phyloP scores from a whole-genome alignment of 2,113 vertebrate species.

The Physeter macrocephalus region DNA sequence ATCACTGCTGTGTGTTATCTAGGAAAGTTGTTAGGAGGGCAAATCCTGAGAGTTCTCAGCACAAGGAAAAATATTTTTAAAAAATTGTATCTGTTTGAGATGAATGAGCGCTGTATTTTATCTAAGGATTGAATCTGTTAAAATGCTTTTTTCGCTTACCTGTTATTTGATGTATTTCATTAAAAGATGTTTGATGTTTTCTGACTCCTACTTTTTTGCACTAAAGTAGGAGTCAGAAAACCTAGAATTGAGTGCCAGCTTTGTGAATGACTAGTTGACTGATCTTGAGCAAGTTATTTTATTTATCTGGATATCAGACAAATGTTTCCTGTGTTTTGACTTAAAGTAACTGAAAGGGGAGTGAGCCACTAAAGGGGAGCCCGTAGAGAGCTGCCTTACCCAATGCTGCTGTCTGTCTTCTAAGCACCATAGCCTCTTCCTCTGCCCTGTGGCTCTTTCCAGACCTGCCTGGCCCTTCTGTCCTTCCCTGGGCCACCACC shows the following conservation, averaged over 20 bases:
- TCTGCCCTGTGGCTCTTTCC: accelerated
- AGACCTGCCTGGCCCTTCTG: neutral
- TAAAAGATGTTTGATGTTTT: neutral
- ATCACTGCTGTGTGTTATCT: neutral
- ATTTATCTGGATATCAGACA: neutral
- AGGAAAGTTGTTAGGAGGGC: neutral
- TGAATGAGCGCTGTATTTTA: neutral
- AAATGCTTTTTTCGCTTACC: neutral
- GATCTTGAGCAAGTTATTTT: neutral
- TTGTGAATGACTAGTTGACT: neutral
- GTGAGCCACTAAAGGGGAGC: neutral
- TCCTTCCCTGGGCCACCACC: neutral
- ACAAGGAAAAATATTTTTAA: neutral
- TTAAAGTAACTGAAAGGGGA: neutral
- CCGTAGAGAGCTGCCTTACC: neutral
- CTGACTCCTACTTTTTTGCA: neutral
- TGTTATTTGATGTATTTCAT: neutral
- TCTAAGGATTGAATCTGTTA: neutral
- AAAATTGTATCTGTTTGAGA: neutral
- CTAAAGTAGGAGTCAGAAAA: neutral
- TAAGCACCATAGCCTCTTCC: neutral
- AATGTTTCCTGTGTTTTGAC: neutral
- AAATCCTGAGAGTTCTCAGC: neutral
- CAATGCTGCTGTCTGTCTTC: neutral
- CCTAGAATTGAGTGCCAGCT: neutral